Conservation (phyloP, 2,888 invertebrate species). For the Esperia sulphurella region DNA sequence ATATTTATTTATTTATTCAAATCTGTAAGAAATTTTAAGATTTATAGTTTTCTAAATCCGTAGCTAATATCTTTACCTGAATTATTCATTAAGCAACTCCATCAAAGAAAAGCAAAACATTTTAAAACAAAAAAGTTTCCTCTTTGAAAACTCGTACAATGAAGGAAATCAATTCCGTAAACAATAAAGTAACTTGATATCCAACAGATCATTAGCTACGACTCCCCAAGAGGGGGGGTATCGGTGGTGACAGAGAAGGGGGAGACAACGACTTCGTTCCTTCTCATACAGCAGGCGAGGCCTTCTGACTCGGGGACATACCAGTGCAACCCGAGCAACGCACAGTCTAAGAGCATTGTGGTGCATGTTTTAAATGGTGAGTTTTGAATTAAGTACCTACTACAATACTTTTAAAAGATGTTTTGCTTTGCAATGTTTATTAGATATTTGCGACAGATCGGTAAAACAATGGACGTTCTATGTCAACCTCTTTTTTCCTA, state of each 20-base stretch:
- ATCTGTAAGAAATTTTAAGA: no score
- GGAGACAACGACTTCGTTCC: slow-evolving; percentile 92
- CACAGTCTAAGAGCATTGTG: slow-evolving; percentile 92
- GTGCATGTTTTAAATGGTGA: slow-evolving; percentile 97
- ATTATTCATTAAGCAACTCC: no score
- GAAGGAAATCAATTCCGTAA: background rate
- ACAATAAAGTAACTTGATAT: slow-evolving; percentile 6
- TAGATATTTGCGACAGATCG: no score
- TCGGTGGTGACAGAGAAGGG: slow-evolving; percentile 95
- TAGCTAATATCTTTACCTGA: no score
- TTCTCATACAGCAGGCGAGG: slow-evolving; percentile 92
- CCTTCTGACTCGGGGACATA: slow-evolving; percentile 94
- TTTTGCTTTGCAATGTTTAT: no score
- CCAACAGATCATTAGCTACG: slow-evolving; percentile 94
- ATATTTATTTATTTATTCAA: no score
- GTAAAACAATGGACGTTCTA: no score
- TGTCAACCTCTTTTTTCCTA: no score
- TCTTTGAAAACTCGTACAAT: background rate
- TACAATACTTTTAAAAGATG: no score
- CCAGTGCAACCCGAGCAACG: slow-evolving; percentile 96
- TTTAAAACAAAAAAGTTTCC: background rate
- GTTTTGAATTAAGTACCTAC: slow-evolving; percentile 39
- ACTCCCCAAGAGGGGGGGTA: slow-evolving; percentile 93
- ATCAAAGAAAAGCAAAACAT: background rate
- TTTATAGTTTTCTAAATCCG: no score